Evolutionary conservation across 2,888 invertebrate species (phyloP), one percentile per base, ranked within the genome.

Genomic region (Automeris io): DNA sequence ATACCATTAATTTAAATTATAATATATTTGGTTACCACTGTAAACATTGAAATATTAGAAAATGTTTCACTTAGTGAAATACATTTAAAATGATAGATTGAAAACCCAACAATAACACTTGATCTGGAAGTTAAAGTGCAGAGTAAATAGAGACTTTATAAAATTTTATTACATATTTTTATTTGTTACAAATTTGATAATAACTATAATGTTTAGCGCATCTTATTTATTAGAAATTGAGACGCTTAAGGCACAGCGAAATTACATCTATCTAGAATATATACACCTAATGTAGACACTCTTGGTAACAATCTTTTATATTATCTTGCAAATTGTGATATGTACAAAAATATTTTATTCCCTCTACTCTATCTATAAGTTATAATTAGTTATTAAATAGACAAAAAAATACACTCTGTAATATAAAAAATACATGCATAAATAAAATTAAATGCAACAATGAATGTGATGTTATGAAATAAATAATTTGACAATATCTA

Each of bases 221-320:
- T 71, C 73, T 73, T 75, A 77, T 59, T 70, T 68, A 69, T 69
- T 70, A 73, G 73, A 85, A 85, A 85, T 85, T 86, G 85, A 85
- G 81, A 86, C 85, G 79, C 81, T 69, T 85, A 86, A 86, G 85
- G 85, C 85, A 86, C 85, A 75, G 80, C 76, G 71, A 78, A 77
- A 75, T 83, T 83, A 82, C 75, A 72, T 55, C 80, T 85, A 78
- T 67, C 65, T 83, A 77, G 54, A 73, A 65, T 69, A 53, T 73
- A 74, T 46, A 57, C 47, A 50, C 64, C 64, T 54, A 46, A 63
- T 19, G 6, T 76, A 76, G 76, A 83, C 81, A 80, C 77, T 76
- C 67, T 75, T 75, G 85, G 85, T 85, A 85, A 85, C 85, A 72
- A 68, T 72, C 38, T 46, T 35, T 50, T 50, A 57, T 47, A 58